These are phyloP conservation scores for Liodrosophila aerea DNA, from an alignment of 2,888 invertebrate genomes.

Conservation along the genomic window DNA sequence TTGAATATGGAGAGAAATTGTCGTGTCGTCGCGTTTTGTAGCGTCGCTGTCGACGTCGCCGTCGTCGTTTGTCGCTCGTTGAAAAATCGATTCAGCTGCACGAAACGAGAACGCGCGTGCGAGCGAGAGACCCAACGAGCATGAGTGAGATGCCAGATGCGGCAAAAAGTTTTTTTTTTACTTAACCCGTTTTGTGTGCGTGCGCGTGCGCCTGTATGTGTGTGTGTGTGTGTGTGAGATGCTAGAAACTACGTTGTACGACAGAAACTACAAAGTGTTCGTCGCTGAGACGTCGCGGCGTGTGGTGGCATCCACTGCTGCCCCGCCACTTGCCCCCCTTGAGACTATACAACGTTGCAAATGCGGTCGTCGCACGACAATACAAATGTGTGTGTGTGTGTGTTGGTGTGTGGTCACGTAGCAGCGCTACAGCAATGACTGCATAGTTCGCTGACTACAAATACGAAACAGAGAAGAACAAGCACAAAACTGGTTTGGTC, in stretches of 20 bases:
- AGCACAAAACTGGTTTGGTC: slow-evolving; percentile 50
- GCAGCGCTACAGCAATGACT: slow-evolving; percentile 65
- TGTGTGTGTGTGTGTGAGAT: slow-evolving; percentile 25
- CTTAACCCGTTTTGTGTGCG: slow-evolving; percentile 72
- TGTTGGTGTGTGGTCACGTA: slow-evolving; percentile 66
- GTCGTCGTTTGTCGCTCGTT: slow-evolving; percentile 52
- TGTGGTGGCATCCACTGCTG: slow-evolving; percentile 64
- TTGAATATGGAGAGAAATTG: slow-evolving; percentile 63
- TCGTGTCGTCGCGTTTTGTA: slow-evolving; percentile 60
- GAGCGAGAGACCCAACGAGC: slow-evolving; percentile 35
- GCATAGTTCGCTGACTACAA: slow-evolving; percentile 53
- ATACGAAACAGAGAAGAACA: slow-evolving; percentile 30
- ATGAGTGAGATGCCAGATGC: slow-evolving; percentile 48
- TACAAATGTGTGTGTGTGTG: slow-evolving; percentile 16
- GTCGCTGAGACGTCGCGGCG: slow-evolving; percentile 48
- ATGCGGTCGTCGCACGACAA: slow-evolving; percentile 63
- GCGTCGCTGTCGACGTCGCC: slow-evolving; percentile 28
- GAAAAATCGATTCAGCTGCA: slow-evolving; percentile 74
- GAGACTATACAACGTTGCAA: slow-evolving; percentile 48
- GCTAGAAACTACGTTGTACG: slow-evolving; percentile 60
- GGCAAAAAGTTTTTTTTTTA: slow-evolving; percentile 46
- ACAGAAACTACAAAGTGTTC: slow-evolving; percentile 64
- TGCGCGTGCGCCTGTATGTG: slow-evolving; percentile 58
- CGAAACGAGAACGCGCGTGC: slow-evolving; percentile 56
- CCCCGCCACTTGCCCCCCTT: slow-evolving; percentile 17